These are phyloP conservation scores for Brenthis ino DNA, from an alignment of 2,888 invertebrate genomes.

Conservation along the genomic window DNA sequence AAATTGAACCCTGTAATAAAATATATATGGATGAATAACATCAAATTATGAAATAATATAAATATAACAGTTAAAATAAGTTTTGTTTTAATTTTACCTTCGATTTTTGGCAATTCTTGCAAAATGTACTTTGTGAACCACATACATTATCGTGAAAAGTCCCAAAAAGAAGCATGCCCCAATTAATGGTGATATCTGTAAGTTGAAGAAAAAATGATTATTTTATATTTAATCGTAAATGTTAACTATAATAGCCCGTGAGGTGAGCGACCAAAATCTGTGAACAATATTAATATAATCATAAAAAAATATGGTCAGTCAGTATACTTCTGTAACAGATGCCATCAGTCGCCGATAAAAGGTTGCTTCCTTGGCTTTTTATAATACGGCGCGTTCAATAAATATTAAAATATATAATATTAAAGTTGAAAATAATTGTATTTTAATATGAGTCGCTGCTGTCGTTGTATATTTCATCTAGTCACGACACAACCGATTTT, in stretches of 20 bases:
- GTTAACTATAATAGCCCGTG: neutral
- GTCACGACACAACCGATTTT: too few relatives aligned
- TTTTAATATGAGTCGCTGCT: too few relatives aligned
- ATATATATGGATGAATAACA: neutral
- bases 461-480: too few relatives aligned
- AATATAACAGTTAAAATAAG: constrained; percentile 21
- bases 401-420: too few relatives aligned
- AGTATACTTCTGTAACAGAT: too few relatives aligned
- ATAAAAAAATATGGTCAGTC: too few relatives aligned
- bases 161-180: constrained; percentile 50
- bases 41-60: constrained; percentile 36
- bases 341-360: too few relatives aligned
- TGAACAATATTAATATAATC: too few relatives aligned
- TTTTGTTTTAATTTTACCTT: constrained; percentile 18
- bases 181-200: constrained; percentile 52
- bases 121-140: constrained; percentile 51
- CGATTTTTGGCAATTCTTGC: constrained; percentile 39
- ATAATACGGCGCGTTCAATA: too few relatives aligned
- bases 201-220: constrained; percentile 19
- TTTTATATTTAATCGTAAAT: neutral
- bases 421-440: too few relatives aligned
- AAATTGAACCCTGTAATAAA: constrained; percentile 36
- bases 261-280: too few relatives aligned
- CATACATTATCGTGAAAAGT: constrained; percentile 49
- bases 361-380: too few relatives aligned